Evolutionary conservation across 2,888 invertebrate genomes (phyloP), one percentile per base, ranked within the genome.

Genomic region (Rhagonycha fulva): DNA sequence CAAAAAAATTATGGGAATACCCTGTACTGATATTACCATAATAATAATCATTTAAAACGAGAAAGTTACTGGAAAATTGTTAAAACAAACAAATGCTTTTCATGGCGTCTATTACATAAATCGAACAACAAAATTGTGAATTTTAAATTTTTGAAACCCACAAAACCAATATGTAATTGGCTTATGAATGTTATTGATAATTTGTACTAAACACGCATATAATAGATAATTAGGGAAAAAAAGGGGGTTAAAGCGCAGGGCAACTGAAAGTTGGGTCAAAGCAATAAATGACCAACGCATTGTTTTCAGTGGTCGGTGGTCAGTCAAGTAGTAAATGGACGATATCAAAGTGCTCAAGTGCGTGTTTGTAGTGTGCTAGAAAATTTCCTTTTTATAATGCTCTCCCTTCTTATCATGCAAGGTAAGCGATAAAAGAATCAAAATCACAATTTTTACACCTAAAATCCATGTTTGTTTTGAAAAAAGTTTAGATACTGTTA

Each of bases 201-300:
- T 74, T 69, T 30, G 14, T 28, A 11, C 30, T 67, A 14, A 68
- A 66, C 73, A 73, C 76, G 73, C 73, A 68, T 62, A 62, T 32
- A 68, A 71, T 23, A 66, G 63, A 66, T 19, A 76, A 73, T 76
- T 72, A 73, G 62, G 19, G n/a, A n/a, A 73, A 73, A 76, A 70
- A 66, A 66, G 63, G 73, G 74, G 74, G 77, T 77, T 77, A 77
- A 77, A 74, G 77, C 77, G 77, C 77, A 77, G 69, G 77, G 74
- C 77, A 77, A 77, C 66, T 70, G 32, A 76, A 68, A 76, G 76
- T 76, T 76, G 30, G 76, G 76, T 76, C 76, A 76, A 62, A 70
- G 74, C 28, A 76, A 69, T 71, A 75, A 66, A 28, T 68, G 68
- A 66, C 63, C 63, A 66, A 23, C 24, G 26, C 30, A 62, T 68